These are phyloP conservation scores for Microcebus griseorufus DNA, from an alignment of 2,113 vertebrate species.

Conservation along the genomic window DNA sequence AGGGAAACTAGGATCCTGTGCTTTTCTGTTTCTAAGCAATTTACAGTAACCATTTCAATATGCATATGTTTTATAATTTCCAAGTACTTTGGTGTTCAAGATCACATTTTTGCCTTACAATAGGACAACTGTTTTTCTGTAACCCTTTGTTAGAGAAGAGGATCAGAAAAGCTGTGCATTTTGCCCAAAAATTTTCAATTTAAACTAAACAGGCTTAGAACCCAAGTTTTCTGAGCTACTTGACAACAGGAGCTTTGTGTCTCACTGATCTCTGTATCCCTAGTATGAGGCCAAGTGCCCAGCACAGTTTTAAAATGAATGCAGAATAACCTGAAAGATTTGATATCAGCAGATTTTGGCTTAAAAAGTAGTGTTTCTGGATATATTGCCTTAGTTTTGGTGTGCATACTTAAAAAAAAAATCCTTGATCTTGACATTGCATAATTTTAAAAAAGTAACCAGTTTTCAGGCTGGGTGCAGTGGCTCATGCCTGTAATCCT, in stretches of 20 bases:
- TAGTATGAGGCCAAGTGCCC: neutral
- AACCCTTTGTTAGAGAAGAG: constrained; percentile 9
- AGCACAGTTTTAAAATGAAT: neutral
- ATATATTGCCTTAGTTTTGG: constrained; percentile 16
- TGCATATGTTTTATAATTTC: constrained; percentile 5
- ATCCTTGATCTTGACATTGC: constrained; percentile 10
- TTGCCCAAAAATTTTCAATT: neutral
- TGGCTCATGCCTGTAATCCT: no score
- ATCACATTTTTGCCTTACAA: neutral
- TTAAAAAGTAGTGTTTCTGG: constrained; percentile 43
- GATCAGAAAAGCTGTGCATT: neutral
- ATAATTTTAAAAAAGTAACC: neutral
- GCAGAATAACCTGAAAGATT: neutral
- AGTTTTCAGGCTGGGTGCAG: neutral
- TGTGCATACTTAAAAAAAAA: constrained; percentile 28
- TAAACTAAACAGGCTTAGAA: neutral
- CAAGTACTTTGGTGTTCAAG: neutral
- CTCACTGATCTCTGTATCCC: neutral
- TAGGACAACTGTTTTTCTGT: neutral
- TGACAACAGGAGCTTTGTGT: neutral
- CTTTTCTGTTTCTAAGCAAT: constrained; percentile 39
- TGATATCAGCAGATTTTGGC: constrained; percentile 1
- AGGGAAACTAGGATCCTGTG: neutral
- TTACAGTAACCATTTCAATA: constrained; percentile 14
- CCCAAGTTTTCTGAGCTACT: neutral